Base-by-base conservation (phyloP, 2,797 vertebrate genomes). In the Chromobotia macracanthus region DNA sequence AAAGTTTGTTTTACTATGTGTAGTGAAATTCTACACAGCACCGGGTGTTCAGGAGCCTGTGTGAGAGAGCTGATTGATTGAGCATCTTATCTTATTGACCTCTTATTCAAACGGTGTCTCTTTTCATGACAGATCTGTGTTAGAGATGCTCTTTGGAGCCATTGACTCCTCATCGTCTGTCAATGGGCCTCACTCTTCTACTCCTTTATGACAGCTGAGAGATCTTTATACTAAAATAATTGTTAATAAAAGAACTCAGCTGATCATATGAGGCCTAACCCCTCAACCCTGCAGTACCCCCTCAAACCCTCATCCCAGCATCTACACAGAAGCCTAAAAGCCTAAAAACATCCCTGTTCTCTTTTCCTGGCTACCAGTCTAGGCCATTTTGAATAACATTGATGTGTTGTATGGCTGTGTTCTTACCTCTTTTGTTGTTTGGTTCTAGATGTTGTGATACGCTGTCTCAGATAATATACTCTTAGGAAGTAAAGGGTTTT, bases 181-280 rank as follows among this genome's bases (percentile, higher is more conserved):
- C 70, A 15, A 66, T 75, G 85, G 81, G 89, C 87, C 89, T 88
- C 89, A 87, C 88, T 89, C 89, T 92, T 89, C 89, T 79, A 87
- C 85, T 84, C 90, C 89, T 92, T 94, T 93, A 90, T 94, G 93
- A 93, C 92, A 93, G 92, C 94, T 93, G 92, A 88, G 88, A 86
- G 75, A 89, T 92, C 92, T 93, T 93, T 90, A 92, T 92, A 90
- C 89, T n/a, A 84, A 90, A 92, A 91, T 92, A 92, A n/a, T n/a
- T n/a, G n/a, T n/a, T n/a, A 92, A 93, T 93, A 90, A 91, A 90
- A 79, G 80, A 90, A 91, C 90, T 94, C 92, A 94, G 92, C 92
- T 94, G 93, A 93, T 94, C 92, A 93, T 94, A 92, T 91, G 87
- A 87, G 87, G 90, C 86, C 89, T 92, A 90, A 93, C 90, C 90